These are phyloP conservation scores for Zaprionus taronus DNA, from an alignment of 1,140 invertebrate species.

Conservation along the genomic window DNA sequence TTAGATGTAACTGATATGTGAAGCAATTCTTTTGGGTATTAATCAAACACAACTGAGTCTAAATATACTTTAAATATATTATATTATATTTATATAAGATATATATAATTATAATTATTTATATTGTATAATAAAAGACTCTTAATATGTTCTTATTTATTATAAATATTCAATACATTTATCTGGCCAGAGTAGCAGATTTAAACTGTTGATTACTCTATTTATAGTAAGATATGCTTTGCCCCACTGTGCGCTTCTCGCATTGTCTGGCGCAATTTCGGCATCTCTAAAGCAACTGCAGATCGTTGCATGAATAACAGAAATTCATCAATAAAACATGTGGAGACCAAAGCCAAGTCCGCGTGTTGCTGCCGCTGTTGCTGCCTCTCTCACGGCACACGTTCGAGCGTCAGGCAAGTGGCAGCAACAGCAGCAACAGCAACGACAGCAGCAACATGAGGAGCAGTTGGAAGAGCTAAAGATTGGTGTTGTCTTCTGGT, in stretches of 20 bases:
- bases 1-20: too few relatives aligned
- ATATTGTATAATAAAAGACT: too few relatives aligned
- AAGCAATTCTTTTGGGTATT: too few relatives aligned
- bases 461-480: constrained; percentile 1
- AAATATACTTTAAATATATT: too few relatives aligned
- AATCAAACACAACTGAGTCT: too few relatives aligned
- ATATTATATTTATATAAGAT: too few relatives aligned
- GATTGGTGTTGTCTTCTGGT: constrained; percentile 64
- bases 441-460: neutral
- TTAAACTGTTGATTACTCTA: neutral
- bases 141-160: neutral
- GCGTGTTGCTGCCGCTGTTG: constrained; percentile 4
- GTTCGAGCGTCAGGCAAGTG: constrained; percentile 62
- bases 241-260: constrained; percentile 56
- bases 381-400: constrained; percentile 72
- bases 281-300: constrained; percentile 70
- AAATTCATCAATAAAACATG: constrained; percentile 83
- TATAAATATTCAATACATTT: neutral
- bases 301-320: constrained; percentile 81
- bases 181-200: neutral
- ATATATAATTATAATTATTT: too few relatives aligned
- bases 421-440: constrained; percentile 11
- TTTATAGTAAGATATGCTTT: constrained; percentile 2
- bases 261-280: constrained; percentile 79
- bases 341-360: constrained; percentile 40